Conservation (phyloP, 2,113 vertebrate species). For the Chlamydotis undulata region DNA sequence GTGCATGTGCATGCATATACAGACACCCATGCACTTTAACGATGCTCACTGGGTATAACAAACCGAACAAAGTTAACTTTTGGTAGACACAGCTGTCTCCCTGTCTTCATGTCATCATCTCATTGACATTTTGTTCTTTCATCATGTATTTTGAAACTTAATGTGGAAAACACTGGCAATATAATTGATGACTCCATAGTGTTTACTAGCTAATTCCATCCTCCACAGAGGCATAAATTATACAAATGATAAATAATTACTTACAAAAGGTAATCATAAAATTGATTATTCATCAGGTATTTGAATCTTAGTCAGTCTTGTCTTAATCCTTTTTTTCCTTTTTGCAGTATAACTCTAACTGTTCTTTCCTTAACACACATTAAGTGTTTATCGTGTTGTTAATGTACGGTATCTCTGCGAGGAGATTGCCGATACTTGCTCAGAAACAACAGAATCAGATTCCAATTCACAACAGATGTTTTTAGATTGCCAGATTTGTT, state of each 20-base stretch:
- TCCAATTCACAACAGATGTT: neutral
- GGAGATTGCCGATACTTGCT: neutral
- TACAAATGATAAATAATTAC: neutral
- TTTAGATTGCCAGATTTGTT: neutral
- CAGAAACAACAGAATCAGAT: neutral
- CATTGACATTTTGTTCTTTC: neutral
- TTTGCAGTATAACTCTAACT: neutral
- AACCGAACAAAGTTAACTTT: neutral
- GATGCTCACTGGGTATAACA: neutral
- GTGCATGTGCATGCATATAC: neutral
- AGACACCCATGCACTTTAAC: neutral
- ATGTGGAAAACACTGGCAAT: neutral
- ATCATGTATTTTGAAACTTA: slow-evolving; percentile 5
- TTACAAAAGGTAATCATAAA: slow-evolving; percentile 10
- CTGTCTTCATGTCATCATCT: neutral
- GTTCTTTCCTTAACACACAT: neutral
- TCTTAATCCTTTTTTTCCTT: neutral
- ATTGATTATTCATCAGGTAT: neutral
- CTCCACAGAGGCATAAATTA: slow-evolving; percentile 2
- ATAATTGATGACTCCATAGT: neutral
- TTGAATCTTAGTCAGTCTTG: neutral
- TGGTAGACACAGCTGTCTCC: neutral
- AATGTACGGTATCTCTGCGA: neutral
- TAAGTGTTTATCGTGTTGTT: neutral
- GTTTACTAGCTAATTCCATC: slow-evolving; percentile 22